A percentile compares a stretch with the other conserved stretches of the same genome.
These are phyloP conservation scores for Mythimna lalbum DNA, from an alignment of 2,888 invertebrate species.

Conservation along the genomic window DNA sequence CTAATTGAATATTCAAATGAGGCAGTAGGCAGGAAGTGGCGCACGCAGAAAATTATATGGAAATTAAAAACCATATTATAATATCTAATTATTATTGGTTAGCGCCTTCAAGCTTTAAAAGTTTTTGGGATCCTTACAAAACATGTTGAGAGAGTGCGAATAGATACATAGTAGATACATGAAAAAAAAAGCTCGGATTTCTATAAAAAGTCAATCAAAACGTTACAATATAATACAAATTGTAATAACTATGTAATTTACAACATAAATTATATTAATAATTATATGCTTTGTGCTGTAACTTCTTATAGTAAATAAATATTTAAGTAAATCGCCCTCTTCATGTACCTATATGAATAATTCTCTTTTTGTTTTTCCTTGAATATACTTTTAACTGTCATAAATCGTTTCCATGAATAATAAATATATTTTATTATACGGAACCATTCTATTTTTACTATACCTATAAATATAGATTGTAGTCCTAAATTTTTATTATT, in stretches of 20 bases:
- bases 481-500: constrained; percentile 34
- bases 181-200: too few relatives aligned
- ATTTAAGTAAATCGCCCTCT: background rate
- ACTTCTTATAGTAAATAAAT: background rate
- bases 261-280: too few relatives aligned
- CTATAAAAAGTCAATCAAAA: background rate
- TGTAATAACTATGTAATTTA: background rate
- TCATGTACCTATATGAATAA: background rate
- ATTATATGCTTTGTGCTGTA: background rate
- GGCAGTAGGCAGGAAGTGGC: background rate
- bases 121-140: constrained; percentile 20
- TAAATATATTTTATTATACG: constrained; percentile 22
- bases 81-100: constrained; percentile 6
- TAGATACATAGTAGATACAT: too few relatives aligned
- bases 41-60: constrained; percentile 8
- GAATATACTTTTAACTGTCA: background rate
- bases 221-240: background rate
- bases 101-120: constrained; percentile 9
- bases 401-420: constrained; percentile 11
- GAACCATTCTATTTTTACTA: constrained; percentile 18
- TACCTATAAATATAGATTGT: constrained; percentile 1
- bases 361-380: background rate
- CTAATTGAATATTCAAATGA: constrained; percentile 21
- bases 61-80: constrained; percentile 15
- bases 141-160: background rate